Percentiles rank a stretch among this genome's conserved stretches.
phyloP scores from a whole-genome alignment of 2,797 vertebrate genomes.

The Falco biarmicus region DNA sequence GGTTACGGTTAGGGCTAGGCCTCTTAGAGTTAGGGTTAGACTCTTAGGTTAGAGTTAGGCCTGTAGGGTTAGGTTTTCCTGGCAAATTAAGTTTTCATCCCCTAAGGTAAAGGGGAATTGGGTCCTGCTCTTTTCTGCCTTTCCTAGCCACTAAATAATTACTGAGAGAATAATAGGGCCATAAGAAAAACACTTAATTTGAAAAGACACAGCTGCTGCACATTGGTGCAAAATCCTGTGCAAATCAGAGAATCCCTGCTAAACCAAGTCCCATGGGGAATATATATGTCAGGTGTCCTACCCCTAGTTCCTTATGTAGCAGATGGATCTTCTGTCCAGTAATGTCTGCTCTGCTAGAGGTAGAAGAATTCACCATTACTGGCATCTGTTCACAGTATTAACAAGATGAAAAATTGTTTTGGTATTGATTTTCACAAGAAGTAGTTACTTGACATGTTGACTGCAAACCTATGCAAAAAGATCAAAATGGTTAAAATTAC shows the following conservation, averaged over 20 bases:
- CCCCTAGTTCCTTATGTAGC: background rate
- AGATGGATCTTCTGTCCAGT: background rate
- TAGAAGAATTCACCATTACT: background rate
- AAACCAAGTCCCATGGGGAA: background rate
- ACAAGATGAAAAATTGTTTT: background rate
- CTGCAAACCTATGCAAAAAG: background rate
- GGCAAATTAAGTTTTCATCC: background rate
- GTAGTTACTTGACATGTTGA: background rate
- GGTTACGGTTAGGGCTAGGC: too few relatives aligned
- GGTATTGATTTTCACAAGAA: background rate
- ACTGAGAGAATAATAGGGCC: background rate
- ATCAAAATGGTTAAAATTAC: background rate
- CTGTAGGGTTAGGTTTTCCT: background rate
- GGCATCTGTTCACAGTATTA: background rate
- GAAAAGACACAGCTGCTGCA: background rate
- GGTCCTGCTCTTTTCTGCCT: background rate
- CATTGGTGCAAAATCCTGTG: background rate
- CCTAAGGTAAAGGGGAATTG: background rate
- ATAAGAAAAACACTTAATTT: background rate
- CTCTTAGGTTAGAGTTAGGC: too few relatives aligned
- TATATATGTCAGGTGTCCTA: background rate
- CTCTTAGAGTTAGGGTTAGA: too few relatives aligned
- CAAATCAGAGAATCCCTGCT: slow-evolving; percentile 13
- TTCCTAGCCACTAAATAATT: background rate
- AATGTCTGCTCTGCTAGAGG: background rate